Evolutionary conservation across 2,797 vertebrate genomes (phyloP), one percentile per base, ranked within the genome.

Genomic region (Periparus ater): DNA sequence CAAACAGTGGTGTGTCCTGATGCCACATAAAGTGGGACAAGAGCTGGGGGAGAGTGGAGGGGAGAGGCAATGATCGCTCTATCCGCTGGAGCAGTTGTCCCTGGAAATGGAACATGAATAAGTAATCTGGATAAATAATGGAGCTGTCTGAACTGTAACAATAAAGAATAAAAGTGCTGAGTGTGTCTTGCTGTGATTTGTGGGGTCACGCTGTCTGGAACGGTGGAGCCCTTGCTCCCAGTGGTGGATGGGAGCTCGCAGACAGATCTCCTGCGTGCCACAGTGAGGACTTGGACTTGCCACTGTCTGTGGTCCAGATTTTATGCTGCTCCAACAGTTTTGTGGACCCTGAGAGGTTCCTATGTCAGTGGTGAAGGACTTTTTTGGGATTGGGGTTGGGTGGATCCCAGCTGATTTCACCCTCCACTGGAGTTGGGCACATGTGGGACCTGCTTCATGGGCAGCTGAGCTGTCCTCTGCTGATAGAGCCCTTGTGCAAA

Each of bases 101-200:
- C 82, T 96, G 95, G 85, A 85, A 94, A 95, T 81, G 40, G 89
- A 40, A 81, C 68, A 92, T 96, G 96, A 96, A 96, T 96, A 96
- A 96, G 87, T 95, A 85, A 97, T 94, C 89, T 21, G 70, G 91
- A 89, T 96, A 96, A 95, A 96, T 96, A 95, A 96, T 96, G 89
- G 95, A 97, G 95, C 96, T 96, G 95, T 94, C 96, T 88, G 93
- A 89, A 76, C 85, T 94, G 95, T 48, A 85, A 81, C 94, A 95
- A 94, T 96, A 94, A 95, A 96, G 96, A 97, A 96, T 89, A 83
- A 89, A 96, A 97, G 89, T 91, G 96, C 96, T 96, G 95, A 96
- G 93, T 86, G 75, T 65, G 82, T 55, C 87, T 88, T 3, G 91
- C 82, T 27, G 87, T 96, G 96, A 96, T 97, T 96, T 94, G 95